Conservation (phyloP, 2,797 vertebrate genomes). For the Rhinichthys osculus region DNA sequence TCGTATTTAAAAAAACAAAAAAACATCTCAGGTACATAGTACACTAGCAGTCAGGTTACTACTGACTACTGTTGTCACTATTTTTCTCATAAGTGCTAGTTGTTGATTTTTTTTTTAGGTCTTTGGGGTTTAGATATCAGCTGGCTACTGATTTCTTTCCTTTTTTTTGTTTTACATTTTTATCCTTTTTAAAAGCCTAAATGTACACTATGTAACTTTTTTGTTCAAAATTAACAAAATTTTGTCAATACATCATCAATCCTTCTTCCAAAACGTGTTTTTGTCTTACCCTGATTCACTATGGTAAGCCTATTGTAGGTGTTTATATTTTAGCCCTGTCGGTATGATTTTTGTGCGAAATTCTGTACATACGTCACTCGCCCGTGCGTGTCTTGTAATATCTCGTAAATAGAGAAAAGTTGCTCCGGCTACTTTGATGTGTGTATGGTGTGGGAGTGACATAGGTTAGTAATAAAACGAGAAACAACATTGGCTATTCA, state of each 20-base stretch:
- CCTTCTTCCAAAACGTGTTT: not conserved
- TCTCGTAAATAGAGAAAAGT: not conserved
- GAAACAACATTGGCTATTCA: no score
- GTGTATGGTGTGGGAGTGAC: not conserved
- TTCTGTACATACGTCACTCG: not conserved
- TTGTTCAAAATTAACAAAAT: not conserved
- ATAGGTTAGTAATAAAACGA: no score
- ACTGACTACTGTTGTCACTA: not conserved
- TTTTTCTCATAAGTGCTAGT: not conserved
- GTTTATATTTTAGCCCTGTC: not conserved
- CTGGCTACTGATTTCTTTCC: not conserved
- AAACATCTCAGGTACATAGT: not conserved
- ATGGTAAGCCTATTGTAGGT: not conserved
- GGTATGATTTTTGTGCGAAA: not conserved
- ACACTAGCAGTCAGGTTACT: not conserved
- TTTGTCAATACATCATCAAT: not conserved
- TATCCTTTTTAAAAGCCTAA: not conserved
- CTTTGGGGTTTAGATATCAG: not conserved
- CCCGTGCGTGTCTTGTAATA: not conserved
- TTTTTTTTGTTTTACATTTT: not conserved
- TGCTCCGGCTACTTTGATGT: not conserved
- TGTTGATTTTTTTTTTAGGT: not conserved
- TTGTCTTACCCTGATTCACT: not conserved
- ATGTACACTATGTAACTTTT: not conserved
- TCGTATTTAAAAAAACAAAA: not conserved